Conservation (phyloP, 2,888 invertebrate genomes). For the Selenia dentaria region DNA sequence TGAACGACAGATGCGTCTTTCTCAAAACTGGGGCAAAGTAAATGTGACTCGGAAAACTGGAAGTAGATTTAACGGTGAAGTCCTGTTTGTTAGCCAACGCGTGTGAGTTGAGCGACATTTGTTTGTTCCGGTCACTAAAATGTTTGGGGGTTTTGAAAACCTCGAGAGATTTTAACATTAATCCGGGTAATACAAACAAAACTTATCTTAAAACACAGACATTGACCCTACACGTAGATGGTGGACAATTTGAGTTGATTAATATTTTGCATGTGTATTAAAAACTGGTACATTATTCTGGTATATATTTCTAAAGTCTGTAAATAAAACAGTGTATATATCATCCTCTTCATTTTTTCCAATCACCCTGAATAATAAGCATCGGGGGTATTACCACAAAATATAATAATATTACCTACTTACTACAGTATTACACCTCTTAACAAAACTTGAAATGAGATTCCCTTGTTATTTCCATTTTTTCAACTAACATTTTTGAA, state of each 20-base stretch:
- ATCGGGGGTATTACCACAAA: no score
- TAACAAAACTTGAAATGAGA: no score
- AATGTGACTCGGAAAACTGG: conserved; percentile 53
- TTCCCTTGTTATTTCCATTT: no score
- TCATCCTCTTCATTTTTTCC: no score
- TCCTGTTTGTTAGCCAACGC: conserved; percentile 44
- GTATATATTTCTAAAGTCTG: no score
- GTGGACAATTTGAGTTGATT: background rate
- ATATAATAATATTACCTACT: no score
- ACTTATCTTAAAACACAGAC: conserved; percentile 24
- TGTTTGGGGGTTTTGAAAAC: conserved; percentile 30
- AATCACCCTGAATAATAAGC: no score
- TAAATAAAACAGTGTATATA: no score
- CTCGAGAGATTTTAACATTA: conserved; percentile 30
- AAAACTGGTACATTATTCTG: no score
- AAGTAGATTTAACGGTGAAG: conserved; percentile 58
- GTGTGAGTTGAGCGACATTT: conserved; percentile 32
- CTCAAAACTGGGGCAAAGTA: conserved; percentile 53
- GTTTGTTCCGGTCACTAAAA: conserved; percentile 46
- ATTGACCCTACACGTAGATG: conserved; percentile 22
- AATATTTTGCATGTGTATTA: no score
- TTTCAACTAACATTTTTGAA: no score
- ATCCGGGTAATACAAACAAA: conserved; percentile 14
- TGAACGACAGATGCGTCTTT: conserved; percentile 37
- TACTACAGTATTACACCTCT: no score